Base-by-base conservation (phyloP, 2,888 invertebrate genomes). In the Gisinianus flammeolus region DNA sequence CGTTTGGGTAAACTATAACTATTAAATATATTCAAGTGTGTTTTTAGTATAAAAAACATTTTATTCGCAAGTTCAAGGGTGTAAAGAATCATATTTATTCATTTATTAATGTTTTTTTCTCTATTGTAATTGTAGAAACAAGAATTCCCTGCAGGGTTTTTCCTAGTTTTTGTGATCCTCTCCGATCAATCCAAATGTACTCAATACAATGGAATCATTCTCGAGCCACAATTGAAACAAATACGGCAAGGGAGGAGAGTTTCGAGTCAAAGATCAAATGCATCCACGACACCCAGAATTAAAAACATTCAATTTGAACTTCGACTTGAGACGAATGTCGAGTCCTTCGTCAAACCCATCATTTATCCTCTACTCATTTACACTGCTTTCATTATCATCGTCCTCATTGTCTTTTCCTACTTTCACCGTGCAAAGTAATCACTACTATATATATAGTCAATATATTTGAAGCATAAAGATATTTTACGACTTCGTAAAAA, bases 81-180 rank as follows among this genome's bases (percentile, higher is more conserved):
- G n/a, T n/a, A n/a, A n/a, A n/a, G n/a, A n/a, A n/a, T n/a, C n/a
- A n/a, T n/a, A n/a, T n/a, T n/a, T n/a, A n/a, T n/a, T n/a, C n/a
- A n/a, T n/a, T n/a, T n/a, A n/a, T n/a, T n/a, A n/a, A n/a, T n/a
- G n/a, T n/a, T n/a, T n/a, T 28, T 16, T 70, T 24, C 19, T 28
- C 8, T 4, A 10, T 5, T 26, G 24, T 70, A 58, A 12, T n/a
- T 68, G 88, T 89, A 93, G 93, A 90, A 89, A 89, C 88, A 89
- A 81, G 88, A 88, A 24, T 92, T 90, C 85, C 91, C 91, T 0
- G 85, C 88, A 5, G 93, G 93, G 0, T 94, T 94, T 88, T 94
- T 93, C 87, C 89, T 94, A 56, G 93, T 94, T 10, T 90, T 94
- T 85, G 91, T 92, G 73, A 91, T 92, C 78, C 91, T 91, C 86